Evolutionary conservation across 2,888 invertebrate genomes (phyloP).

Genomic region (Dicyrtomina minuta): DNA sequence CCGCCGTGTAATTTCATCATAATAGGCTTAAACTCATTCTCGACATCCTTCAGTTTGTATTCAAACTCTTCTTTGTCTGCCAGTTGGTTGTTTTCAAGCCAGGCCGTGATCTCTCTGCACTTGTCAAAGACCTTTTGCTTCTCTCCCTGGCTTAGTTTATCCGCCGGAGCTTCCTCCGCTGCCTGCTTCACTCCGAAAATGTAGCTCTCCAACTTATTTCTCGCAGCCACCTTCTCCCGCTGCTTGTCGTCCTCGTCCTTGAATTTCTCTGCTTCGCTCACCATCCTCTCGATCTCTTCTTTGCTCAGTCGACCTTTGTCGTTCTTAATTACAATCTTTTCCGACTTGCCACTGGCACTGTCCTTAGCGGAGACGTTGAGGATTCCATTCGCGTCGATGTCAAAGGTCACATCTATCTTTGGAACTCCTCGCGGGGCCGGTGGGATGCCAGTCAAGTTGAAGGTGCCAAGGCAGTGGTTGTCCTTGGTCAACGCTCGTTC

Average conservation of each 20-base stretch:
- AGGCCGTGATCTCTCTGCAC: conserved; percentile 70
- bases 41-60: too few relatives aligned
- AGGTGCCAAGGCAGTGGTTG: too few relatives aligned
- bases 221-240: conserved; percentile 64
- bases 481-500: conserved; percentile 87
- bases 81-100: conserved; percentile 77
- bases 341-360: conserved; percentile 74
- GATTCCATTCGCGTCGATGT: too few relatives aligned
- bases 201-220: conserved; percentile 73
- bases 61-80: too few relatives aligned
- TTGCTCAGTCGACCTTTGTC: too few relatives aligned
- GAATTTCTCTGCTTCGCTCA: conserved; percentile 75
- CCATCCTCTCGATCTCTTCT: too few relatives aligned
- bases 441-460: too few relatives aligned
- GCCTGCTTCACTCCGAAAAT: conserved; percentile 70
- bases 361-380: conserved; percentile 66
- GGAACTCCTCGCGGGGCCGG: conserved; percentile 73
- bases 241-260: conserved; percentile 72
- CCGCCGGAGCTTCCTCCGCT: conserved; percentile 62
- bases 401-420: too few relatives aligned
- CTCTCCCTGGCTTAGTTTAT: too few relatives aligned
- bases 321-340: conserved; percentile 77
- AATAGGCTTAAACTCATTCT: too few relatives aligned
- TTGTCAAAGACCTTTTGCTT: too few relatives aligned
- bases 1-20: conserved; percentile 77